Percentiles rank a stretch among this genome's conserved stretches.
phyloP scores from a whole-genome alignment of 2,113 vertebrate species.

The Buteo buteo region DNA sequence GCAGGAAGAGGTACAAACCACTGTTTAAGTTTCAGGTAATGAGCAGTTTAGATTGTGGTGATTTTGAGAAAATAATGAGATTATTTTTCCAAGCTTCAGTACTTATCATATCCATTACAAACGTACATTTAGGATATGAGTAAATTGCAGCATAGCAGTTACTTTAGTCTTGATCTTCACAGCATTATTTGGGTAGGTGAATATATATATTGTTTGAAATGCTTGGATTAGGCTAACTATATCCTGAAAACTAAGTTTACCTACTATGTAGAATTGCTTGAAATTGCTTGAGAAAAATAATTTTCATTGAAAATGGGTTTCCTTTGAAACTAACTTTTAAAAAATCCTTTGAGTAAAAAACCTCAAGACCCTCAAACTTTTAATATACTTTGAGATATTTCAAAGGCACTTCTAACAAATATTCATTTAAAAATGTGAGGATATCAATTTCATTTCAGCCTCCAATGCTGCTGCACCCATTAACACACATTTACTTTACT shows the following conservation, averaged over 20 bases:
- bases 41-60: neutral
- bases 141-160: neutral
- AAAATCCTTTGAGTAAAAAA: neutral
- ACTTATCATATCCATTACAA: neutral
- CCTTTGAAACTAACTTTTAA: neutral
- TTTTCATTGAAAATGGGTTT: neutral
- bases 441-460: neutral
- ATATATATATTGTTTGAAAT: neutral
- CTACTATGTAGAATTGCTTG: neutral
- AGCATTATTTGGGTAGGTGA: neutral
- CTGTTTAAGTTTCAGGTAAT: neutral
- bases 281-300: neutral
- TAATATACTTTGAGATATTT: neutral
- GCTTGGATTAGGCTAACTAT: neutral
- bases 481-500: neutral
- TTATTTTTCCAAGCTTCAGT: neutral
- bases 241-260: neutral
- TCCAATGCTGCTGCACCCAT: neutral
- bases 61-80: neutral
- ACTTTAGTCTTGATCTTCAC: neutral
- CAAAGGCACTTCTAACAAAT: neutral
- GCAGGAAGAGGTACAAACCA: neutral
- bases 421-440: neutral
- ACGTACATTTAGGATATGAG: neutral
- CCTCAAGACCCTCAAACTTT: neutral